Base-by-base conservation (phyloP, 2,113 vertebrate species). In the Loxodonta africana region DNA sequence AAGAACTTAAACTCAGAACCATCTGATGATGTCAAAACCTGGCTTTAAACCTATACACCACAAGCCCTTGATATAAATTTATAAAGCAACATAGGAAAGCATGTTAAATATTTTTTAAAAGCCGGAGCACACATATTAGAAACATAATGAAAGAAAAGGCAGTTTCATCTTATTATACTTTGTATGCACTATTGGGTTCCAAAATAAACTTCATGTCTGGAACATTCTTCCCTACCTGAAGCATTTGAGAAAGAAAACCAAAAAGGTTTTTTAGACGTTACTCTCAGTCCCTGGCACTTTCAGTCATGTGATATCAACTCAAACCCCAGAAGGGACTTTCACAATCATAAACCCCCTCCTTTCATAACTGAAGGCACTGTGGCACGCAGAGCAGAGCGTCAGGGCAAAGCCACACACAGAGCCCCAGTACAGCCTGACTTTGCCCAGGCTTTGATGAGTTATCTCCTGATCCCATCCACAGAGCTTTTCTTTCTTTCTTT, bases 181-280 rank as follows among this genome's bases (percentile, higher is more conserved):
- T 90, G 89, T 37, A 37, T 46, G 14, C 51, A 90, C 15, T 69
- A 53, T 14, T n/a, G 30, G 23, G 51, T 63, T 90, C 71, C 57
- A 82, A 95, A 90, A 90, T 21, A 81, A 94, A 51, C 41, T 46
- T 71, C 48, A 62, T 46, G 83, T 90, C 30, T 48, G 28, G 48
- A 95, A 71, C 20, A 74, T 33, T 71, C 37, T 80, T 91, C 53
- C 74, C 30, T 94, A 21, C 63, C 84, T 83, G 4, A 20, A 94
- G 37, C 51, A 60, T 44, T 41, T 14, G 17, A 90, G 69, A 62
- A 69, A 28, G 57, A 71, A 46, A 87, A 77, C 25, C 9, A 71
- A 37, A 80, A 71, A 51, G 65, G 7, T 12, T 48, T 51, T 30
- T 69, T n/a, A 33, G 20, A 46, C 67, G 65, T 84, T 53, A 23